Evolutionary conservation across 2,113 vertebrate species (phyloP).

Genomic region (Colistium nudipinnis): DNA sequence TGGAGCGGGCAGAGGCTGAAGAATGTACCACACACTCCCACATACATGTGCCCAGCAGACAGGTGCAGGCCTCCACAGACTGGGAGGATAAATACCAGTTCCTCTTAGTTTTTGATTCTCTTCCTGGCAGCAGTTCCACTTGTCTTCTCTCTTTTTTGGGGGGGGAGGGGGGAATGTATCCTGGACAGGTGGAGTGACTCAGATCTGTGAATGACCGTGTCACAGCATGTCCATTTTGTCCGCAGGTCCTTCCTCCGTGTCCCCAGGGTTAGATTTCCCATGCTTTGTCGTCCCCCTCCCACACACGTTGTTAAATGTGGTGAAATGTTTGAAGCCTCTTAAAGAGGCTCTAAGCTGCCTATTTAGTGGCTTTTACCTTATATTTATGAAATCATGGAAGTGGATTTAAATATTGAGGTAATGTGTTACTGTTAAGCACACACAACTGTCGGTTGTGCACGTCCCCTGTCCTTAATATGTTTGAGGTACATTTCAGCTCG

Average conservation of each 20-base stretch:
- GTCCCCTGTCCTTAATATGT: not conserved
- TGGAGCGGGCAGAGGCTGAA: constrained; percentile 53
- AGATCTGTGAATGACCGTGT: not conserved
- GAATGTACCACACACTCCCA: constrained; percentile 62
- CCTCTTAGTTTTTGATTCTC: not conserved
- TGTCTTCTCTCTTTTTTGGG: not conserved
- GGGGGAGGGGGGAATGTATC: not conserved
- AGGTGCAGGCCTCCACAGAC: constrained; percentile 6
- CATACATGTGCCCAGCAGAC: not conserved
- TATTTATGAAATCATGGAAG: constrained; percentile 30
- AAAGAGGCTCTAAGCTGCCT: constrained; percentile 32
- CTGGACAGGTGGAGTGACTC: not conserved
- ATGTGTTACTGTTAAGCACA: constrained; percentile 5
- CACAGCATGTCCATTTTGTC: not conserved
- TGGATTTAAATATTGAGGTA: constrained; percentile 6
- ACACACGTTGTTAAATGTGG: constrained; percentile 14
- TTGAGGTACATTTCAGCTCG: constrained; percentile 26
- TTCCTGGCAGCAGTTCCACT: not conserved
- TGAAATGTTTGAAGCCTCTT: constrained; percentile 10
- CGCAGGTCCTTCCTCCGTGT: constrained; percentile 14
- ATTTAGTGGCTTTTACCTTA: constrained; percentile 10
- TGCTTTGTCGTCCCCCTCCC: too few species aligned
- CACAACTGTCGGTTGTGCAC: not conserved
- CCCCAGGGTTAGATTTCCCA: not conserved
- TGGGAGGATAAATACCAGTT: constrained; percentile 14